These are phyloP conservation scores for Trematomus bernacchii DNA, from an alignment of 2,797 vertebrate genomes.

Conservation along the genomic window DNA sequence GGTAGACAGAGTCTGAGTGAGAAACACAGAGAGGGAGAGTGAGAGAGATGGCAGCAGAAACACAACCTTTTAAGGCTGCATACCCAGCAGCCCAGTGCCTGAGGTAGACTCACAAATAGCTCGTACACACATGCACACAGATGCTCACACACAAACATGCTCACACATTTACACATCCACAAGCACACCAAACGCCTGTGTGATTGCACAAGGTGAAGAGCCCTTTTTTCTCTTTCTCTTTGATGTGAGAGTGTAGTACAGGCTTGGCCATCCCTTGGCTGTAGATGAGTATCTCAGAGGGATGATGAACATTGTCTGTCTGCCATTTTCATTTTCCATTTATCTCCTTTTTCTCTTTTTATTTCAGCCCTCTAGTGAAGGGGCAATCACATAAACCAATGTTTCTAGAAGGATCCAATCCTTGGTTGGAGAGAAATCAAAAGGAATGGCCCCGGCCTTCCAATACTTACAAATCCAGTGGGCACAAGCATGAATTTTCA, in stretches of 20 bases:
- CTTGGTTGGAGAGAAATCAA: conserved; percentile 54
- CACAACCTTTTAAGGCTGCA: conserved; percentile 88
- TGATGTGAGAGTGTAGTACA: conserved; percentile 56
- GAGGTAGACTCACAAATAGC: conserved; percentile 84
- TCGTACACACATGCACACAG: conserved; percentile 75
- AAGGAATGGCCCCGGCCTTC: conserved; percentile 35
- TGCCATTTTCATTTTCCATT: conserved; percentile 65
- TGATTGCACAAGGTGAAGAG: conserved; percentile 69
- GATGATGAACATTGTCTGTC: conserved; percentile 61
- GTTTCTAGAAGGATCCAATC: conserved; percentile 55
- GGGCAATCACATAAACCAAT: conserved; percentile 59
- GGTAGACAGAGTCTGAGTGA: conserved; percentile 29
- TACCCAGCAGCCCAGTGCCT: conserved; percentile 80
- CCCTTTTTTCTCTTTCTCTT: conserved; percentile 39
- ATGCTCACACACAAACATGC: conserved; percentile 41
- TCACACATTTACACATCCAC: conserved; percentile 46
- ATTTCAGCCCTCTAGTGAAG: conserved; percentile 49
- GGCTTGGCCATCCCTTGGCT: conserved; percentile 50
- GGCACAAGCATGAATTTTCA: conserved; percentile 28
- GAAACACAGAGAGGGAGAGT: conserved; percentile 25
- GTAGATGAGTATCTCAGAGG: conserved; percentile 65
- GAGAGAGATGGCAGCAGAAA: conserved; percentile 75
- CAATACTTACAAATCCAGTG: conserved; percentile 50
- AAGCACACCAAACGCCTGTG: conserved; percentile 50
- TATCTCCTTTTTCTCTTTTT: conserved; percentile 40